phyloP scores from a whole-genome alignment of 2,113 vertebrate genomes.

The cat (Felis catus) region F.catus_Fca126_mat1.0 CM031428.1:26123001-26123500 shows the following conservation, averaged over 20 bases:
- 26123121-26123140: background rate
- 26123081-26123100: background rate
- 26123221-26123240: background rate
- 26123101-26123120: background rate
- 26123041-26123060: background rate
- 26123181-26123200: background rate
- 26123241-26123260: background rate
- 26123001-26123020: background rate
- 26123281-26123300: conserved; percentile 23
- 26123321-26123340: conserved; percentile 9
- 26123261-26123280: conserved; percentile 10
- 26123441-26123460: background rate
- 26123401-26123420: background rate
- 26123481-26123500: background rate
- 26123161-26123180: background rate
- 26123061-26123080: background rate
- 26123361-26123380: background rate
- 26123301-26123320: conserved; percentile 4
- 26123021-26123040: background rate
- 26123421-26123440: background rate
- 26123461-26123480: background rate
- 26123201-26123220: conserved; percentile 29
- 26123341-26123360: background rate
- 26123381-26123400: conserved; percentile 17
- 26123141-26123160: background rate